Base-by-base conservation (phyloP, 2,113 vertebrate species). In the Axis porcinus region DNA sequence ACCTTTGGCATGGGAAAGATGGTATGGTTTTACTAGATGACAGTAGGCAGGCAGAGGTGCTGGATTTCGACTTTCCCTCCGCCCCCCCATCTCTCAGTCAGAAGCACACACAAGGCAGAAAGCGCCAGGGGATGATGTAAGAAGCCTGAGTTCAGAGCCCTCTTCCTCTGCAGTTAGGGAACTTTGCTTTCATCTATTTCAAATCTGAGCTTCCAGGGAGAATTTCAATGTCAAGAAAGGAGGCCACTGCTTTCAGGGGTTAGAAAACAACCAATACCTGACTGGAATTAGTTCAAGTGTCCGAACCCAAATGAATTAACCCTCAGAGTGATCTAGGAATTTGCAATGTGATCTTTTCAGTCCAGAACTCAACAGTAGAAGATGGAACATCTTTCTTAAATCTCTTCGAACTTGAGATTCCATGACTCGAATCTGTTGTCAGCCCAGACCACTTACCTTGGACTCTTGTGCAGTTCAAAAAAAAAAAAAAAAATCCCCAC, bases 401-500 rank as follows among this genome's bases (percentile, higher is more conserved):
- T 7, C 70, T 45, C 70, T 40, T 55, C 5, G 10, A 90, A 43
- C 2, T 27, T 55, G 58, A 83, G 36, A 62, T 57, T 92, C 70
- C 92, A 17, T 76, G 64, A 96, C 23, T 82, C 64, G 17, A 95
- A 74, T 64, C 16, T 70, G 40, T 87, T 79, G 15, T 87, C 30
- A 82, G 52, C 45, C 58, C 28, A 13, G 12, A 82, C 47, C 14
- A 45, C 93, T 92, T 14, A 95, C 33, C 25, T 64, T 76, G 74
- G 33, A 50, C 17, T 19, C 79, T 58, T 89, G 21, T 85, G 7
- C 7, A 81, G 55, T 89, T 82, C 12, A 82, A 50, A 81, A 15
- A 52, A 79, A 93, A 74, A n/a, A 91, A 86, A 87, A n/a, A 89
- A 89, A 92, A 57, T 84, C 13, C 23, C 92, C 76, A 91, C n/a